Percentiles rank a stretch among this genome's conserved stretches.
These are phyloP conservation scores for Lochmaea capreae DNA, from an alignment of 2,888 invertebrate species.

Conservation along the genomic window DNA sequence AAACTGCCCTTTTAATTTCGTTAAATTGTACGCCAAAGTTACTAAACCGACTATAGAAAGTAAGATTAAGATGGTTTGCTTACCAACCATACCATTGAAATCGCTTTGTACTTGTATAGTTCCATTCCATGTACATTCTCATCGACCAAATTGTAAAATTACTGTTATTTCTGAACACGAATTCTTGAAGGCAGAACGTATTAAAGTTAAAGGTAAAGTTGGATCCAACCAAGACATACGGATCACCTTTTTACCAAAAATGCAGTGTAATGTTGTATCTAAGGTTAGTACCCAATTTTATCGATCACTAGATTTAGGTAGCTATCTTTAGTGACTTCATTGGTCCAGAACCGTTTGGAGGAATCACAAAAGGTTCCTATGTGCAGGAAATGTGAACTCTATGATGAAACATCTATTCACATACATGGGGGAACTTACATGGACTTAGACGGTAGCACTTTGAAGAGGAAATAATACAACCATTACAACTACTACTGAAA, in stretches of 20 bases:
- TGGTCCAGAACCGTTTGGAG: too few species aligned
- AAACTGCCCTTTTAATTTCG: conserved; percentile 52
- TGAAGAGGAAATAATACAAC: too few species aligned
- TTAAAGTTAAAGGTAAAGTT: neutral
- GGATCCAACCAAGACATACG: neutral
- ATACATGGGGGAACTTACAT: too few species aligned
- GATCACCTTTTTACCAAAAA: conserved; percentile 32
- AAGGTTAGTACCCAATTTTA: conserved; percentile 28
- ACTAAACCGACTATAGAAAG: conserved; percentile 53
- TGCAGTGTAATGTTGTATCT: conserved; percentile 42
- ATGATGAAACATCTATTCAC: too few species aligned
- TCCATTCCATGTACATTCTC: conserved; percentile 31
- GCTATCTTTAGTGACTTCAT: too few species aligned
- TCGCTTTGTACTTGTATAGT: conserved; percentile 16
- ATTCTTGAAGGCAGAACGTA: conserved; percentile 14
- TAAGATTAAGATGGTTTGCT: conserved; percentile 54
- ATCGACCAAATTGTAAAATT: conserved; percentile 45
- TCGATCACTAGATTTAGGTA: too few species aligned
- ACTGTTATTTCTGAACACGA: conserved; percentile 22
- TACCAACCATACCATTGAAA: conserved; percentile 57
- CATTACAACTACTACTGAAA: too few species aligned
- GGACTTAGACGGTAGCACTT: too few species aligned
- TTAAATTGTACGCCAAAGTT: conserved; percentile 53
- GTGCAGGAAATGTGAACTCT: too few species aligned
- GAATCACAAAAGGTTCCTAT: too few species aligned